phyloP scores from a whole-genome alignment of 1,140 invertebrate species.

The Drosophila azteca region DNA sequence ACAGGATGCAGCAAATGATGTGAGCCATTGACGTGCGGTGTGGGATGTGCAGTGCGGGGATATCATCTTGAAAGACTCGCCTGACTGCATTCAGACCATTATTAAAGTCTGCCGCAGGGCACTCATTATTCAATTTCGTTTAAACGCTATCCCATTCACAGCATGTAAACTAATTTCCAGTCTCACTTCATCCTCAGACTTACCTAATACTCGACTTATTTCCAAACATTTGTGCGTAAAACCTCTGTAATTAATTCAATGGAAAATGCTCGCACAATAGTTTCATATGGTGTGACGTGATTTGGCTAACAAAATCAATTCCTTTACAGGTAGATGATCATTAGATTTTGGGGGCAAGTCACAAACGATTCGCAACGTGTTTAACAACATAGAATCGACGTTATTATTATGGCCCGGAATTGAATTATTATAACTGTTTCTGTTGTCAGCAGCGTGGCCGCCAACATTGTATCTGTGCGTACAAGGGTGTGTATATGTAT shows the following conservation, averaged over 20 bases:
- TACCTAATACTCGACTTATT: constrained; percentile 1
- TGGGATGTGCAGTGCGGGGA: too few species aligned
- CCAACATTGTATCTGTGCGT: constrained; percentile 53
- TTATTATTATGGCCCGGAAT: constrained; percentile 74
- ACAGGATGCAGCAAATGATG: background rate
- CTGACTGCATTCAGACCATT: background rate
- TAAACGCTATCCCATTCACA: background rate
- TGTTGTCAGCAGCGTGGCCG: constrained; percentile 71
- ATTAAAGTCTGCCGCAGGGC: background rate
- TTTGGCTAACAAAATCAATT: constrained; percentile 80
- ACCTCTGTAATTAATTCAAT: constrained; percentile 79
- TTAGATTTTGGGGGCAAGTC: constrained; percentile 78
- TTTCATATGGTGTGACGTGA: constrained; percentile 70
- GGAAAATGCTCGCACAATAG: constrained; percentile 42
- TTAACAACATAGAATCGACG: constrained; percentile 69
- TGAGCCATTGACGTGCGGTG: too few species aligned
- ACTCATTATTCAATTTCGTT: background rate
- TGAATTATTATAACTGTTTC: constrained; percentile 83
- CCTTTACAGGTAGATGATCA: constrained; percentile 71
- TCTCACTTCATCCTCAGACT: background rate
- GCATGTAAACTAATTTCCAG: constrained; percentile 20
- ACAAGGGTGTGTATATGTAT: constrained; percentile 7
- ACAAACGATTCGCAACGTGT: constrained; percentile 68
- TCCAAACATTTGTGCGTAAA: constrained; percentile 13
- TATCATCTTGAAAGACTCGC: constrained; percentile 3